Evolutionary conservation across 2,888 invertebrate species (phyloP), one percentile per base, ranked within the genome.

Genomic region (Ptychoptera albimana): DNA sequence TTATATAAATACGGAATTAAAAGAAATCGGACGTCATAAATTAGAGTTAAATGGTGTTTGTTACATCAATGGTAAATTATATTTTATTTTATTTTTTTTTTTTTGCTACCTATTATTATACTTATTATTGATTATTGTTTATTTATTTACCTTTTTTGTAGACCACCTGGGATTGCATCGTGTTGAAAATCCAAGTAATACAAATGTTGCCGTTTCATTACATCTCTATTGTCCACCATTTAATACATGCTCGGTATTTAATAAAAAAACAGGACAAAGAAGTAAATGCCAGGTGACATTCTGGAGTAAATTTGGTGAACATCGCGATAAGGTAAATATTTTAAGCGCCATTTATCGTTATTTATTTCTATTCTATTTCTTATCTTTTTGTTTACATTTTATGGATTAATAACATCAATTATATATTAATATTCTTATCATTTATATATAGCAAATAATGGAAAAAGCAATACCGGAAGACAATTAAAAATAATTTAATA

Each of bases 141-240:
- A 39, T 41, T 40, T 16, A 7, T 32, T 4, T 11, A 32, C 9
- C 2, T 32, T 4, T 30, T 51, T 60, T 60, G 3, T 67, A 96
- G 96, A 98, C 66, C 81, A 85, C 1, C 67, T 96, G 52, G 98
- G 97, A 0, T 73, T 98, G 11, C 97, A 98, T 61, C 78, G 96
- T 1, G 88, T 98, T 53, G 94, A 94, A 68, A 98, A 98, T 62
- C 75, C 84, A 0, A 92, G 88, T 9, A 82, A 92, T 58, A 77
- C 82, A 0, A 86, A 94, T 57, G 75, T 81, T 0, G 85, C 94
- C 0, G 85, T 96, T 1, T 92, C 91, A 7, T 70, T 98, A 23
- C 98, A 98, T 60, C 73, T 98, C 2, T 98, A 98, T 66, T 86
- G 86, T 52, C 98, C 94, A 0, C 94, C 94, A 0, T 97, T 89